A percentile compares a stretch with the other conserved stretches of the same genome.
phyloP scores from a whole-genome alignment of 2,888 invertebrate species.

The Toxonevra muliebris region DNA sequence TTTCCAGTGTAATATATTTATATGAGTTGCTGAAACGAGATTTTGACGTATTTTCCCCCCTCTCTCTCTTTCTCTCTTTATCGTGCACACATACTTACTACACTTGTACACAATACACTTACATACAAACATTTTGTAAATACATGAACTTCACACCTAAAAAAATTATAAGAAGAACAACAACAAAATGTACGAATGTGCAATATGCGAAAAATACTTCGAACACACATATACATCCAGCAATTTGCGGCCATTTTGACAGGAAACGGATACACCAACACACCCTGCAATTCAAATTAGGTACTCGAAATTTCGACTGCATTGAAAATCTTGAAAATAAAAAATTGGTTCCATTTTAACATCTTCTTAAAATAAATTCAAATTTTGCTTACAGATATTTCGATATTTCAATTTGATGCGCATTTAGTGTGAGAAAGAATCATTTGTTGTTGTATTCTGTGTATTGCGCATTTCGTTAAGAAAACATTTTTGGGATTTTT shows the following conservation, averaged over 20 bases:
- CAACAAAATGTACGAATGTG: slow-evolving; percentile 17
- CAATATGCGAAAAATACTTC: slow-evolving; percentile 16
- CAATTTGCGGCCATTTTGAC: slow-evolving; percentile 16
- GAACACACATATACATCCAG: not conserved
- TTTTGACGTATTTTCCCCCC: not conserved
- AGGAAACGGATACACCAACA: not conserved
- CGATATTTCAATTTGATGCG: not conserved
- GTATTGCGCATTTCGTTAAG: slow-evolving; percentile 25
- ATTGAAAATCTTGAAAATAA: not conserved
- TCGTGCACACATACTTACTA: slow-evolving; percentile 5
- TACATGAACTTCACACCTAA: slow-evolving; percentile 14
- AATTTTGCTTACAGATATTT: too few species aligned
- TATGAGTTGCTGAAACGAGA: not conserved
- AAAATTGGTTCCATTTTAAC: slow-evolving; percentile 17
- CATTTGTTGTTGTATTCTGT: slow-evolving; percentile 18
- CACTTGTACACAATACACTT: slow-evolving; percentile 5
- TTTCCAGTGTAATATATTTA: slow-evolving; percentile 6
- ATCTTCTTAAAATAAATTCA: not conserved
- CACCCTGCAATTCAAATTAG: not conserved
- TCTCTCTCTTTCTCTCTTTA: slow-evolving; percentile 21
- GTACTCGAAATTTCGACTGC: not conserved
- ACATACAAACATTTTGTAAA: slow-evolving; percentile 6
- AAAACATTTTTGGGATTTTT: slow-evolving; percentile 1
- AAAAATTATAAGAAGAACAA: slow-evolving; percentile 18
- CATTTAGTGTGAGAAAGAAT: not conserved